Conservation (phyloP, 2,113 vertebrate genomes). For the Cinclus cinclus region DNA sequence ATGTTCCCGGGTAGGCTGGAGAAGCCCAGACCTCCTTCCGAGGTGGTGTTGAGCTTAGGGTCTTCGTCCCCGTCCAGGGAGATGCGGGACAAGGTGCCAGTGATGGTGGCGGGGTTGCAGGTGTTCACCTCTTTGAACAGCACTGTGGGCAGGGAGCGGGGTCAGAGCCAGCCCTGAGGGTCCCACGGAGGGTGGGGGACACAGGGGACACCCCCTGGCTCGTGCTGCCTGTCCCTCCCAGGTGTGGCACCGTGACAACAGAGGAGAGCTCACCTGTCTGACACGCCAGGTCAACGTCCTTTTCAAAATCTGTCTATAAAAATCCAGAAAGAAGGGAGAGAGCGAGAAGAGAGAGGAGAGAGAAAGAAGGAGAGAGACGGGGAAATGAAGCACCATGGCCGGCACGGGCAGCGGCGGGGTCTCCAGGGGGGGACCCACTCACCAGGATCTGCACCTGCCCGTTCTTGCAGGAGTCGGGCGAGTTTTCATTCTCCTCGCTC, state of each 20-base stretch:
- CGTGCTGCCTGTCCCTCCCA: neutral
- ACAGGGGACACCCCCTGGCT: fast-evolving
- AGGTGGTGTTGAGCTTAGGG: conserved; percentile 87
- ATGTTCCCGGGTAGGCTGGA: conserved; percentile 93
- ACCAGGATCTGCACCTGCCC: conserved; percentile 99
- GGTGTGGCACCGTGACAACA: fast-evolving
- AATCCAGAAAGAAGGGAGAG: conserved; percentile 61
- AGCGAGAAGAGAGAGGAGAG: conserved; percentile 57
- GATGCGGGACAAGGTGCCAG: conserved; percentile 93
- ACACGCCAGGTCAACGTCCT: conserved; percentile 98
- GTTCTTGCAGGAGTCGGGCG: conserved; percentile 97
- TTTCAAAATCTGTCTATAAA: conserved; percentile 98
- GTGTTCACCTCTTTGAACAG: conserved; percentile 98
- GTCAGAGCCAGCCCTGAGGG: neutral
- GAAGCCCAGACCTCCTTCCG: conserved; percentile 88
- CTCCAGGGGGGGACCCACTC: conserved; percentile 69
- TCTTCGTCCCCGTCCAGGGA: conserved; percentile 96
- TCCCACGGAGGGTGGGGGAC: neutral
- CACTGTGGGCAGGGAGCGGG: conserved; percentile 70
- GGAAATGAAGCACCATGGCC: conserved; percentile 53
- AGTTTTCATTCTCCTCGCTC: conserved; percentile 94
- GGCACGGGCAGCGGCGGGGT: neutral
- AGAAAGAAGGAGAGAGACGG: conserved; percentile 12
- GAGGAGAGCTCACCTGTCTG: conserved; percentile 88
- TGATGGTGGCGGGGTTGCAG: conserved; percentile 96